Percentiles rank a stretch among this genome's conserved stretches.
Evolutionary conservation across 1,140 invertebrate genomes (phyloP).

Genomic region (Neodiprion pinetum): DNA sequence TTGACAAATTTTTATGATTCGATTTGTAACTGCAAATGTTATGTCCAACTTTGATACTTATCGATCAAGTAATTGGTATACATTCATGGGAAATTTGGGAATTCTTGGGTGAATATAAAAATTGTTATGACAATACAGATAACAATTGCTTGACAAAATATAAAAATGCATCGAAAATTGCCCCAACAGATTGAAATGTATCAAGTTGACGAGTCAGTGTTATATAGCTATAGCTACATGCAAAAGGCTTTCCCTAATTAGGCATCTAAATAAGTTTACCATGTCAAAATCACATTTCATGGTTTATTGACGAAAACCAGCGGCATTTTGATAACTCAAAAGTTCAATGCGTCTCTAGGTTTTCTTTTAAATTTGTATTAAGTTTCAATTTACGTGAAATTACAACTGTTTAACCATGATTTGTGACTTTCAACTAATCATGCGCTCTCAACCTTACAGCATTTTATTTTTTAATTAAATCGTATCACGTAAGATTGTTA

Average conservation of each 20-base stretch:
- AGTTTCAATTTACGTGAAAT: not conserved
- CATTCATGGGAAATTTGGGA: too few relatives aligned
- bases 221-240: slow-evolving; percentile 15
- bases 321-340: not conserved
- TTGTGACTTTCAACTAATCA: slow-evolving; percentile 7
- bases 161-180: slow-evolving; percentile 35
- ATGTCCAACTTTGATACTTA: too few relatives aligned
- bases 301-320: not conserved
- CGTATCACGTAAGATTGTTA: not conserved
- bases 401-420: not conserved
- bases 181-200: slow-evolving; percentile 32
- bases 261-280: slow-evolving; percentile 3
- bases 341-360: too few relatives aligned
- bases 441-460: slow-evolving; percentile 6
- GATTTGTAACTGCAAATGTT: too few relatives aligned
- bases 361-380: too few relatives aligned
- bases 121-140: not conserved
- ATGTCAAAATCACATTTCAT: slow-evolving; percentile 17
- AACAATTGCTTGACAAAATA: not conserved
- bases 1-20: too few relatives aligned
- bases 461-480: not conserved
- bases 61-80: too few relatives aligned
- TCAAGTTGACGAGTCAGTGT: slow-evolving; percentile 23
- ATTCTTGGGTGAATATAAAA: not conserved
- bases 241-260: slow-evolving; percentile 10